Percentiles rank a stretch among this genome's conserved stretches.
phyloP scores from a whole-genome alignment of 2,797 vertebrate genomes.

The Lutra lutra region DNA sequence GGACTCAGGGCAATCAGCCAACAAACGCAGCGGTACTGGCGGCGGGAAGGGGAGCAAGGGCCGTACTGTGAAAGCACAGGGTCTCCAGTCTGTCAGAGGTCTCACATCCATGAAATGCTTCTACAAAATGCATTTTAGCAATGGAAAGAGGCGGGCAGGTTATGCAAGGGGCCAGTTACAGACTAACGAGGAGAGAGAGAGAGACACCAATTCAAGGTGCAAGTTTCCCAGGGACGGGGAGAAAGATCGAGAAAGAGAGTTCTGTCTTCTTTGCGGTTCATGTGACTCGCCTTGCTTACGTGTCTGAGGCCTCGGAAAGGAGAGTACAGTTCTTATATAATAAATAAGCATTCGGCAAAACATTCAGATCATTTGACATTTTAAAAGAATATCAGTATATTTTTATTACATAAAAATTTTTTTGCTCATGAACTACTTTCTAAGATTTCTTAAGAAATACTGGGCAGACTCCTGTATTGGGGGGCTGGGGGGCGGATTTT shows the following conservation, averaged over 20 bases:
- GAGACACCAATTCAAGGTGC: conserved; percentile 32
- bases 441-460: conserved; percentile 55
- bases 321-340: conserved; percentile 11
- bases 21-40: not conserved
- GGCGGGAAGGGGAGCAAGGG: conserved; percentile 62
- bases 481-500: conserved; percentile 51
- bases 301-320: conserved; percentile 43
- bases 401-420: not conserved
- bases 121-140: conserved; percentile 67
- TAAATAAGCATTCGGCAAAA: conserved; percentile 55
- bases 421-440: conserved; percentile 36
- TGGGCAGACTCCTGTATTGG: conserved; percentile 80
- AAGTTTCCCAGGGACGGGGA: conserved; percentile 16
- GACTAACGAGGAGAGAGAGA: not conserved
- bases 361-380: conserved; percentile 56
- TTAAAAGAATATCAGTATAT: conserved; percentile 34
- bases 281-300: not conserved
- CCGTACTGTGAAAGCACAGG: not conserved
- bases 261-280: not conserved
- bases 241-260: conserved; percentile 11
- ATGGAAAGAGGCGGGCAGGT: conserved; percentile 42
- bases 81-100: conserved; percentile 63
- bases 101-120: conserved; percentile 65
- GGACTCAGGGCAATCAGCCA: conserved; percentile 18
- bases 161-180: conserved; percentile 40